These are phyloP conservation scores for Phrynocephalus vlangalii DNA, from an alignment of 2,797 vertebrate species.

Conservation along the genomic window DNA sequence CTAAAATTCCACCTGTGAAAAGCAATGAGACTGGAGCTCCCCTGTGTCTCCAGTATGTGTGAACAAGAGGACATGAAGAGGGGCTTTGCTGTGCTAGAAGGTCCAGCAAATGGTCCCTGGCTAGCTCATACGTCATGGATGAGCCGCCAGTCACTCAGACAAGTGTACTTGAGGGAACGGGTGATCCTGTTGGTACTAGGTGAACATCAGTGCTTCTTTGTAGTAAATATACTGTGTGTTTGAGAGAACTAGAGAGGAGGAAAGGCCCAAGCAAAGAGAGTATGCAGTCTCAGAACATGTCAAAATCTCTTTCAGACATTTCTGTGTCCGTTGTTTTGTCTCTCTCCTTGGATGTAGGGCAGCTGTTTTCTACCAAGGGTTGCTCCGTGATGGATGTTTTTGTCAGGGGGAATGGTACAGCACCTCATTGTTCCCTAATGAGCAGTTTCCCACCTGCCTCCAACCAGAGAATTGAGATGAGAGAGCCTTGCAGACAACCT, in stretches of 20 bases:
- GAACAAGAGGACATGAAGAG: not conserved
- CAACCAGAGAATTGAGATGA: too few species aligned
- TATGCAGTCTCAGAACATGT: not conserved
- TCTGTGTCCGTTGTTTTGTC: not conserved
- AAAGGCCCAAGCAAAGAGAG: too few species aligned
- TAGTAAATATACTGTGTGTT: too few species aligned
- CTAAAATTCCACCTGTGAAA: not conserved
- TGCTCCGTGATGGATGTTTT: too few species aligned
- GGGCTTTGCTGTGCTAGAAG: too few species aligned
- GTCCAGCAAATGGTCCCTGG: not conserved
- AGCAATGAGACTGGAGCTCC: not conserved
- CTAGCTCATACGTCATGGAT: too few species aligned
- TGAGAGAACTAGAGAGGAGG: not conserved
- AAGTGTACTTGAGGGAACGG: not conserved
- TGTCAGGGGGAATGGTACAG: too few species aligned
- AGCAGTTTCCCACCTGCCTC: too few species aligned
- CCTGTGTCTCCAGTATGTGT: not conserved
- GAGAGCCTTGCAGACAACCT: too few species aligned
- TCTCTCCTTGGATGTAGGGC: too few species aligned
- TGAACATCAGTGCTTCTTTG: not conserved
- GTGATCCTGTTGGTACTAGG: not conserved
- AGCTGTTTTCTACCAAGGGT: too few species aligned
- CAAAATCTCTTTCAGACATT: not conserved
- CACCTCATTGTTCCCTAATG: too few species aligned
- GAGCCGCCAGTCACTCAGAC: not conserved